phyloP scores from a whole-genome alignment of 2,797 vertebrate genomes.

The Anguilla marmorata region DNA sequence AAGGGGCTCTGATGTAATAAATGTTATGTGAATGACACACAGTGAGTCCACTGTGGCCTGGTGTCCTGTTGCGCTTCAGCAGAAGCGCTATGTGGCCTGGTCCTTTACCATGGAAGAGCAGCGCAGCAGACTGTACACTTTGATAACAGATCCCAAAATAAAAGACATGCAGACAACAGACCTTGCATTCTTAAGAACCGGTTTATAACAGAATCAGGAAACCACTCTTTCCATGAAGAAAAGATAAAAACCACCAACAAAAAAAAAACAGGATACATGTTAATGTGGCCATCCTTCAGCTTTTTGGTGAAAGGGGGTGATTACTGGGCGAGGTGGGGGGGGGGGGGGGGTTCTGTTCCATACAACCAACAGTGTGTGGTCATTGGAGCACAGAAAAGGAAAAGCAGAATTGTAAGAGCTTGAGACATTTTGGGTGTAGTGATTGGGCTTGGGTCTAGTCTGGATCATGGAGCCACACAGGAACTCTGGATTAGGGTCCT shows the following conservation, averaged over 20 bases:
- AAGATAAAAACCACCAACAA: background rate
- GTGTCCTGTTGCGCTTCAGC: background rate
- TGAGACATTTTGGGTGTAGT: background rate
- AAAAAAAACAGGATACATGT: background rate
- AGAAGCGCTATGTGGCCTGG: no score
- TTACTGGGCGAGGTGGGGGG: constrained; percentile 26
- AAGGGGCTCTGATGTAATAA: no score
- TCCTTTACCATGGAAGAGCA: background rate
- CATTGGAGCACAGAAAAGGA: background rate
- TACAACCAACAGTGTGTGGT: background rate
- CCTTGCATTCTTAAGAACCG: constrained; percentile 25
- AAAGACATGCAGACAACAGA: constrained; percentile 17
- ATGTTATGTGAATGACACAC: no score
- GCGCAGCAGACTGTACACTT: background rate
- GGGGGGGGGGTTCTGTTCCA: background rate
- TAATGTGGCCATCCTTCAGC: background rate
- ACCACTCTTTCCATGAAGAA: background rate
- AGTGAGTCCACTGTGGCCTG: background rate
- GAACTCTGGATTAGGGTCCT: constrained; percentile 29
- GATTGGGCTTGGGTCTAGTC: background rate
- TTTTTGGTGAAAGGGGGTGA: background rate
- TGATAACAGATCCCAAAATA: background rate
- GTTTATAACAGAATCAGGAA: background rate
- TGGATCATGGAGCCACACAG: constrained; percentile 13
- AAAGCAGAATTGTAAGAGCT: background rate